Percentiles rank a stretch among this genome's conserved stretches.
Conservation (phyloP, 2,113 vertebrate species). For the cat (Felis catus) region DNA sequence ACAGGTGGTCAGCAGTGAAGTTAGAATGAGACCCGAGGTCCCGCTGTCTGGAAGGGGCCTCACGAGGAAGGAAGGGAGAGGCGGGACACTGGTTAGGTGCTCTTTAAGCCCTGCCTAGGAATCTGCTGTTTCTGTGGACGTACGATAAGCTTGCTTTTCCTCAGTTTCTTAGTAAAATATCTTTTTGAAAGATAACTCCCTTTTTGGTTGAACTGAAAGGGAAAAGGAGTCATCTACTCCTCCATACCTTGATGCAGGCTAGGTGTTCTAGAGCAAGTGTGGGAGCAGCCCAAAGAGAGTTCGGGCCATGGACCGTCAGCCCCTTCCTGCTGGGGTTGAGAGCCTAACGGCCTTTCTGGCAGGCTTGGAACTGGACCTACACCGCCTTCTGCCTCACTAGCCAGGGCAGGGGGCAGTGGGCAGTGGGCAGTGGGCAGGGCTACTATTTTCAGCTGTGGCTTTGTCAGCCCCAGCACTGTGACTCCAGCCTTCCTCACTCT, state of each 20-base stretch:
- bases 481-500: background rate
- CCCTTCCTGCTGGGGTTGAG: background rate
- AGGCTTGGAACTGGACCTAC: background rate
- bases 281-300: background rate
- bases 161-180: conserved; percentile 46
- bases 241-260: background rate
- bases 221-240: background rate
- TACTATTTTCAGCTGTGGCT: background rate
- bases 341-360: background rate
- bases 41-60: background rate
- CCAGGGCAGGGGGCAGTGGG: no score
- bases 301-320: background rate
- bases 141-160: background rate
- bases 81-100: background rate
- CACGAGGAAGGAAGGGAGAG: background rate
- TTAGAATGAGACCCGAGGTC: background rate
- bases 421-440: background rate
- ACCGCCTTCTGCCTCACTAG: background rate
- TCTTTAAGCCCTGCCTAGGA: background rate
- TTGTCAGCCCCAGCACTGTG: background rate
- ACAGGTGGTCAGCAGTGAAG: background rate
- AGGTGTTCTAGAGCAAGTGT: conserved; percentile 22
- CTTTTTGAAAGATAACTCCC: conserved; percentile 2
- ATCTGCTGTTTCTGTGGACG: conserved; percentile 40
- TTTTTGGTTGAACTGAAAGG: background rate